These are phyloP conservation scores for mouse (Mus musculus) DNA, from an alignment of 2,113 vertebrate genomes.

Conservation along the genomic window GRCm39 chr10:117944501-117945000, in stretches of 20 bases:
- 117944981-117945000: not conserved
- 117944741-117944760: slow-evolving; percentile 38
- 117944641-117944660: too few species aligned
- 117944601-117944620: too few species aligned
- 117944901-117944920: not conserved
- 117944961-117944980: not conserved
- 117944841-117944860: not conserved
- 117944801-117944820: not conserved
- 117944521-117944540: too few species aligned
- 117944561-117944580: too few species aligned
- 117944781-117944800: not conserved
- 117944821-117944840: not conserved
- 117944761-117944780: not conserved
- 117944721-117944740: too few species aligned
- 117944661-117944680: too few species aligned
- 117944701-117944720: too few species aligned
- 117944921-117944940: not conserved
- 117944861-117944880: not conserved
- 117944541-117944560: too few species aligned
- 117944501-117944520: too few species aligned
- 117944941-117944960: not conserved
- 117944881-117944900: not conserved
- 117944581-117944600: too few species aligned
- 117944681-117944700: too few species aligned
- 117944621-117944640: too few species aligned